These are phyloP conservation scores for Alaudala cheleensis DNA, from an alignment of 2,113 vertebrate species.

Conservation along the genomic window DNA sequence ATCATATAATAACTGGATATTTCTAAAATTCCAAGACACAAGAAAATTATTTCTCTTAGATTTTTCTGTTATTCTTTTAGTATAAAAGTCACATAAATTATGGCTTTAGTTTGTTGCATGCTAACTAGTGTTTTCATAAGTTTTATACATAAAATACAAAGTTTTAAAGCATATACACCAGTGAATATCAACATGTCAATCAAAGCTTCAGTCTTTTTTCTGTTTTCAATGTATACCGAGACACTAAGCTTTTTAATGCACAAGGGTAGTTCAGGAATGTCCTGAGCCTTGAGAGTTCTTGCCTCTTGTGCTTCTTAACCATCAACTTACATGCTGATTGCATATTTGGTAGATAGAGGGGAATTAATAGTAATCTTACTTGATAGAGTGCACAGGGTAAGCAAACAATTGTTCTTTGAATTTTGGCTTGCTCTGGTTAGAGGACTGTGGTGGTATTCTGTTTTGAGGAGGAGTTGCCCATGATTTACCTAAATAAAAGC, in stretches of 20 bases:
- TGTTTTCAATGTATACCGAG: not conserved
- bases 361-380: not conserved
- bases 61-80: not conserved
- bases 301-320: not conserved
- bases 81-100: not conserved
- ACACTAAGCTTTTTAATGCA: not conserved
- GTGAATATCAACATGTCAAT: not conserved
- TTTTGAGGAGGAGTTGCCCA: not conserved
- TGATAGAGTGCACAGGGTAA: not conserved
- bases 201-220: not conserved
- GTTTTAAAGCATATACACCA: not conserved
- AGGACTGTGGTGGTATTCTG: not conserved
- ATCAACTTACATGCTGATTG: not conserved
- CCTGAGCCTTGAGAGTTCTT: not conserved
- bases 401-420: not conserved
- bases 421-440: not conserved
- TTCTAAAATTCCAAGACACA: not conserved
- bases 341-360: not conserved
- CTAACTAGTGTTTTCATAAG: not conserved
- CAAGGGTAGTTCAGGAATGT: not conserved
- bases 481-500: not conserved
- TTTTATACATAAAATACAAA: not conserved
- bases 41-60: not conserved
- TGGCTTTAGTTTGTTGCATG: not conserved
- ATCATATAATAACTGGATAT: not conserved